Conservation (phyloP, 2,113 vertebrate species). For the Atractosteus spatula region DNA sequence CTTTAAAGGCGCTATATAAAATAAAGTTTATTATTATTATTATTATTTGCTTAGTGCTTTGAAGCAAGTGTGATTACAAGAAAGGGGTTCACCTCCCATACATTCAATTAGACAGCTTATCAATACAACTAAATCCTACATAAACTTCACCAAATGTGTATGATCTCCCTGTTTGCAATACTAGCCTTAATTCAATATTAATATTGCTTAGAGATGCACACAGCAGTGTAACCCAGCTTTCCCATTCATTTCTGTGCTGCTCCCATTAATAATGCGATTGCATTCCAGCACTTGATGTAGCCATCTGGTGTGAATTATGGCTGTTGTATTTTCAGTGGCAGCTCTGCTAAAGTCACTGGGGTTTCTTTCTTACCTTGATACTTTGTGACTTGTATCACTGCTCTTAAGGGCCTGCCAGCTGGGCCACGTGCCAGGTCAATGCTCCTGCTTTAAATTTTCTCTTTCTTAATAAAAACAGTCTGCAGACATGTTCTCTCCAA, state of each 20-base stretch:
- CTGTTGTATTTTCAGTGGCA: conserved; percentile 37
- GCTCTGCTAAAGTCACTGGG: conserved; percentile 43
- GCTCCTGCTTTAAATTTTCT: conserved; percentile 50
- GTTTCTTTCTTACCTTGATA: conserved; percentile 37
- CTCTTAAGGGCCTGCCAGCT: neutral
- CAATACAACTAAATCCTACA: conserved; percentile 7
- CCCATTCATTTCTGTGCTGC: conserved; percentile 16
- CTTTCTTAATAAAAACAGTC: conserved; percentile 30
- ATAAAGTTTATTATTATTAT: too few relatives aligned
- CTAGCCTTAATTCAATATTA: conserved; percentile 32
- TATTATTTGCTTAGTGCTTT: neutral
- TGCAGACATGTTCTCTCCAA: conserved; percentile 53
- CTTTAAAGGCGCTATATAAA: too few relatives aligned
- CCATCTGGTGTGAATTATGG: conserved; percentile 44
- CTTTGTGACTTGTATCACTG: conserved; percentile 39
- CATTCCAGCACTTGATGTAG: conserved; percentile 19
- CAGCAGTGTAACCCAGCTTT: conserved; percentile 4
- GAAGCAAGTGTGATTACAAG: too few relatives aligned
- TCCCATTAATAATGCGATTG: conserved; percentile 27
- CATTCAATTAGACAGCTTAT: conserved; percentile 7
- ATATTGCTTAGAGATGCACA: conserved; percentile 15
- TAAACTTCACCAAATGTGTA: conserved; percentile 18
- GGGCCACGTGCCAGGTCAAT: conserved; percentile 41
- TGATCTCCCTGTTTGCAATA: conserved; percentile 18
- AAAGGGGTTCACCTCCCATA: neutral